phyloP scores from a whole-genome alignment of 2,797 vertebrate species.

The Phataginus tetradactyla region DNA sequence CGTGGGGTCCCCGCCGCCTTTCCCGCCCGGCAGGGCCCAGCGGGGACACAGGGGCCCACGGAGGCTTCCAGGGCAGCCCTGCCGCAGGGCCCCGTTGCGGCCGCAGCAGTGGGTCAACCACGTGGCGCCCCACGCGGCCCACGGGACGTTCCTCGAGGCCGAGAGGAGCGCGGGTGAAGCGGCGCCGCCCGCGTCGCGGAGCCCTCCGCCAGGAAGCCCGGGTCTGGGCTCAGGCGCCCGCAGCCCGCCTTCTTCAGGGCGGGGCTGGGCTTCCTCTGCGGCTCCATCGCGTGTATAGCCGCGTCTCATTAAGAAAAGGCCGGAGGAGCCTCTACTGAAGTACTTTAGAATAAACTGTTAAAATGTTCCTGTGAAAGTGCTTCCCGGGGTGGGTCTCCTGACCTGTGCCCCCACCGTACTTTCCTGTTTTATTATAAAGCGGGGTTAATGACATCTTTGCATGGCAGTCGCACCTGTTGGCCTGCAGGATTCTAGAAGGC shows the following conservation, averaged over 20 bases:
- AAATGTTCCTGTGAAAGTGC: neutral
- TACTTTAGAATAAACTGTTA: neutral
- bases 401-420: fast-evolving
- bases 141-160: neutral
- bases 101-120: neutral
- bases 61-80: neutral
- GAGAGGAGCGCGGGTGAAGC: too few relatives aligned
- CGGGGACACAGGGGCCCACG: neutral
- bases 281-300: too few relatives aligned
- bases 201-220: neutral
- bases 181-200: too few relatives aligned
- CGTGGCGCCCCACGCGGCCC: too few relatives aligned
- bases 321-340: neutral
- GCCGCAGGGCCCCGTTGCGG: neutral
- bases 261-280: too few relatives aligned
- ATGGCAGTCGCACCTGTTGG: neutral
- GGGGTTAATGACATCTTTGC: neutral
- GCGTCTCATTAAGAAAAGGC: fast-evolving
- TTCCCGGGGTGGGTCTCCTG: neutral
- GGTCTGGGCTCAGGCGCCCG: neutral
- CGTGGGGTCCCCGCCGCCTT: neutral
- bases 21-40: neutral
- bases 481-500: neutral
- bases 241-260: neutral
- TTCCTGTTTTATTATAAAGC: neutral